Conservation (phyloP, 2,888 invertebrate genomes). For the Boloria euphrosyne region DNA sequence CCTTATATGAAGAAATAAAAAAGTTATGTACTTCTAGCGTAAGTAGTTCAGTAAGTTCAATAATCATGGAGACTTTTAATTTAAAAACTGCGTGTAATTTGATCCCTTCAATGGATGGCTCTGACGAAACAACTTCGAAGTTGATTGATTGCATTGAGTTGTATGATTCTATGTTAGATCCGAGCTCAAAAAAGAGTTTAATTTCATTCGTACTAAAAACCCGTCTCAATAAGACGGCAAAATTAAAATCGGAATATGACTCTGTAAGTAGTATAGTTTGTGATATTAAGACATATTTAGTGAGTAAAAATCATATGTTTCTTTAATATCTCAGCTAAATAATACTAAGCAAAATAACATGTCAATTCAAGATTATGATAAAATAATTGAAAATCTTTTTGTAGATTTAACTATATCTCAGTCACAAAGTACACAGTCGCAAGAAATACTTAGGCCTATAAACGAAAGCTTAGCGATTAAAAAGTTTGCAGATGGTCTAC, state of each 20-base stretch:
- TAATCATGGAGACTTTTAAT: not conserved
- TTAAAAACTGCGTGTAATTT: slow-evolving; percentile 6
- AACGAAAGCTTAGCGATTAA: slow-evolving; percentile 36
- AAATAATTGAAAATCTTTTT: too few species aligned
- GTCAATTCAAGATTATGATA: too few species aligned
- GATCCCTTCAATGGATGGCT: slow-evolving; percentile 5
- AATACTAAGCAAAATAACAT: too few species aligned
- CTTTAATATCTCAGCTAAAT: too few species aligned
- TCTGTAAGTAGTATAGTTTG: slow-evolving; percentile 1
- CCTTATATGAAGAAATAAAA: slow-evolving; percentile 2
- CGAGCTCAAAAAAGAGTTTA: slow-evolving; percentile 2
- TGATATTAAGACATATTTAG: slow-evolving; percentile 5
- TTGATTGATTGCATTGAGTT: slow-evolving; percentile 3
- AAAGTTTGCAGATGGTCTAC: slow-evolving; percentile 34
- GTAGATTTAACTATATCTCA: too few species aligned
- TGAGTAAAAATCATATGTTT: not conserved
- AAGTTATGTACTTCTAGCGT: slow-evolving; percentile 2
- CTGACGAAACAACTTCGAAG: slow-evolving; percentile 7
- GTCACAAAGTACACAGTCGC: too few species aligned
- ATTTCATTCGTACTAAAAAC: slow-evolving; percentile 4
- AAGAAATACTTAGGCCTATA: slow-evolving; percentile 18
- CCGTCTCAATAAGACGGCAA: slow-evolving; percentile 2
- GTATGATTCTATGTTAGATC: slow-evolving; percentile 7
- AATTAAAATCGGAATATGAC: slow-evolving; percentile 6
- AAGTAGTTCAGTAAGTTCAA: slow-evolving; percentile 1